Percentiles rank a stretch among this genome's conserved stretches.
Conservation (phyloP, 2,797 vertebrate species). For the Pangasius krempfi region DNA sequence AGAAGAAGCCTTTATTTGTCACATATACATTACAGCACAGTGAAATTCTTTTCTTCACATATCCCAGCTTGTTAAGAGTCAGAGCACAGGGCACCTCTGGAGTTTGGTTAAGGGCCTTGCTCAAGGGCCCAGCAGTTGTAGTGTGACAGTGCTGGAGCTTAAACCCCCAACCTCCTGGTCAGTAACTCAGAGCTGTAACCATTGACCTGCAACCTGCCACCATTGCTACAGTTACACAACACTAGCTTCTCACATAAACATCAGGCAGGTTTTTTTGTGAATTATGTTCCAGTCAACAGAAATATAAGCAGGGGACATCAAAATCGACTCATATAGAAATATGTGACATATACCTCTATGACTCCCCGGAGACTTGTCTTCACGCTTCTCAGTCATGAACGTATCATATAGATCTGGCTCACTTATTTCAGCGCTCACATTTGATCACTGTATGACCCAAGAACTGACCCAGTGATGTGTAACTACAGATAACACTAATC, state of each 20-base stretch:
- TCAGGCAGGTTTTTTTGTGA: not conserved
- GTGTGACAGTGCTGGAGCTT: not conserved
- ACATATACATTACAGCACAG: not conserved
- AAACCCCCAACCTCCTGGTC: not conserved
- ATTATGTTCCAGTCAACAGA: not conserved
- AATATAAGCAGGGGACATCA: not conserved
- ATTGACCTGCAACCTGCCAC: not conserved
- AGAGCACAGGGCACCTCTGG: too few relatives aligned
- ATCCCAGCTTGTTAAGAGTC: not conserved
- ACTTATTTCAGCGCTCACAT: slow-evolving; percentile 9
- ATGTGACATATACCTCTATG: not conserved
- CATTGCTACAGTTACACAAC: not conserved
- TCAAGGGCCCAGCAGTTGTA: not conserved
- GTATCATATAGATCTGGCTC: not conserved
- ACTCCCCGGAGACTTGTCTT: not conserved
- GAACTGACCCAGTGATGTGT: slow-evolving; percentile 64
- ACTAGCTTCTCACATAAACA: not conserved
- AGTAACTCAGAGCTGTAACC: not conserved
- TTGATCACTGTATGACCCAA: slow-evolving; percentile 61
- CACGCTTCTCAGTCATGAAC: not conserved
- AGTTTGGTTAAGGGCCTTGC: not conserved
- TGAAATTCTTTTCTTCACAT: not conserved
- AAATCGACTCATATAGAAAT: slow-evolving; percentile 10
- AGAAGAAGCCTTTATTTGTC: not conserved
- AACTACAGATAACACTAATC: slow-evolving; percentile 73